Conservation (phyloP, 2,797 vertebrate species). For the Rhincodon typus region DNA sequence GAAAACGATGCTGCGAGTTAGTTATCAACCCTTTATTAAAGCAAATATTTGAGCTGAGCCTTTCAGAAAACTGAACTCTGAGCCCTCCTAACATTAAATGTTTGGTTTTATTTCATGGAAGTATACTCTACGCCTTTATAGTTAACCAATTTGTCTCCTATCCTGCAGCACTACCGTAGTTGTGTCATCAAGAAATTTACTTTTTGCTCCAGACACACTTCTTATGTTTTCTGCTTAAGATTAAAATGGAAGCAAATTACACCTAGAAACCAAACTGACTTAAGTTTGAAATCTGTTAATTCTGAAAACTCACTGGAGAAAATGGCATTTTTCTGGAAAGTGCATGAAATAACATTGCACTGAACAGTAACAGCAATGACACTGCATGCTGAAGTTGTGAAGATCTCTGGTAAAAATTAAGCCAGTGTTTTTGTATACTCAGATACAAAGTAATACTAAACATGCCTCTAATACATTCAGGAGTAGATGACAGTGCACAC, state of each 20-base stretch:
- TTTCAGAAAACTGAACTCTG: neutral
- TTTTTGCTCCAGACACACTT: neutral
- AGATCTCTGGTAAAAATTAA: neutral
- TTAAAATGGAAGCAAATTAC: neutral
- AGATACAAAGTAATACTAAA: neutral
- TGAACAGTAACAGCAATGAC: neutral
- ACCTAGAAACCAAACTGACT: neutral
- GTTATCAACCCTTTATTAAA: neutral
- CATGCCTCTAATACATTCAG: neutral
- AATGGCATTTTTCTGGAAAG: no score
- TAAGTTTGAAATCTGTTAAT: neutral
- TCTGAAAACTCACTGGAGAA: neutral
- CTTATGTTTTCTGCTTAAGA: neutral
- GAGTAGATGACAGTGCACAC: neutral
- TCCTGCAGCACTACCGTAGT: neutral
- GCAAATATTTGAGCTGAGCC: neutral
- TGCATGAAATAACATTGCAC: neutral
- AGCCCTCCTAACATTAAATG: neutral
- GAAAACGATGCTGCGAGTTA: neutral
- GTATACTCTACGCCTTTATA: neutral
- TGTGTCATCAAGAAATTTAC: neutral
- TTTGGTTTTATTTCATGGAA: neutral
- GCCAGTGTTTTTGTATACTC: neutral
- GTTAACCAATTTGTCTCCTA: neutral
- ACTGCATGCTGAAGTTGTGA: neutral